phyloP scores from a whole-genome alignment of 2,113 vertebrate genomes.

The Stigmatopora nigra region DNA sequence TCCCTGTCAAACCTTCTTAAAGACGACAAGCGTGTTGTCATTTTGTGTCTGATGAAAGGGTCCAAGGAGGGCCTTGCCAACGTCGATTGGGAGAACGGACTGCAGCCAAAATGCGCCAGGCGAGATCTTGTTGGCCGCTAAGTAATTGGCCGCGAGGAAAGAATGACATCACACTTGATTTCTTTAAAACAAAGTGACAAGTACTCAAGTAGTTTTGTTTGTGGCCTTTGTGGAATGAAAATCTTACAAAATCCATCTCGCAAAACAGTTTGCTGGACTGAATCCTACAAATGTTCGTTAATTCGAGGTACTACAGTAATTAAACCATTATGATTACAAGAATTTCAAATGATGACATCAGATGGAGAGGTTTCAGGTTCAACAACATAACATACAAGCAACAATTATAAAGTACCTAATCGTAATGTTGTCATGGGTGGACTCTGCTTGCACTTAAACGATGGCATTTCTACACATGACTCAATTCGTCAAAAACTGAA shows the following conservation, averaged over 20 bases:
- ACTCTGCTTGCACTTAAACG: no score
- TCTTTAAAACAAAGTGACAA: conserved; percentile 64
- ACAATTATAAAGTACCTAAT: no score
- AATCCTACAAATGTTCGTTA: neutral
- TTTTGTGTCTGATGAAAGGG: neutral
- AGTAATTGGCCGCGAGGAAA: conserved; percentile 66
- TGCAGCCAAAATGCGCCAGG: conserved; percentile 32
- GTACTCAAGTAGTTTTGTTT: conserved; percentile 13
- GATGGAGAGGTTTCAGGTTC: no score
- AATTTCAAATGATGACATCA: no score
- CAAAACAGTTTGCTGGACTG: neutral
- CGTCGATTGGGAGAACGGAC: neutral
- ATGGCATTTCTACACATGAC: no score
- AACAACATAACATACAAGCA: no score
- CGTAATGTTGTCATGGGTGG: no score
- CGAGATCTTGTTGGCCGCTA: conserved; percentile 58
- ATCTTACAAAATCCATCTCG: neutral
- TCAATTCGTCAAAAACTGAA: no score
- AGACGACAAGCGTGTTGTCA: conserved; percentile 55
- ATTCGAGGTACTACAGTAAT: no score
- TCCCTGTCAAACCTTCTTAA: conserved; percentile 62
- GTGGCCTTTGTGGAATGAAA: neutral
- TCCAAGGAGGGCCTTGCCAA: neutral
- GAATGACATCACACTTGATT: conserved; percentile 64
- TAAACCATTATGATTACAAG: no score